phyloP scores from a whole-genome alignment of 2,888 invertebrate genomes.

The Pherbina coryleti region DNA sequence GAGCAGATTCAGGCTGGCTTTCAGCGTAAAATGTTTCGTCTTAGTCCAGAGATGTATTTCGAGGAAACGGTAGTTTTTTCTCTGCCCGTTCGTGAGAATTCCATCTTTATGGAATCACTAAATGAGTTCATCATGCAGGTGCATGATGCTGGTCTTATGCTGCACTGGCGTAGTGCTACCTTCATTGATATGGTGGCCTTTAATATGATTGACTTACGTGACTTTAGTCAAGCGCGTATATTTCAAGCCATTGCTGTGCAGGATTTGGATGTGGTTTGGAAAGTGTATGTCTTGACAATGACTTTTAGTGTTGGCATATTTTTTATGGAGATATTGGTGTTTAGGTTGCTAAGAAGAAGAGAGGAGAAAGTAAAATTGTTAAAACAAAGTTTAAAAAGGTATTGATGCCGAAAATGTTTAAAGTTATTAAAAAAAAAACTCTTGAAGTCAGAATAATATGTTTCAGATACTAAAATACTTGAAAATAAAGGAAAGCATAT shows the following conservation, averaged over 20 bases:
- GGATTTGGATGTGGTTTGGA: constrained; percentile 45
- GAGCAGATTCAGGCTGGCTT: constrained; percentile 40
- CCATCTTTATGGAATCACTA: constrained; percentile 40
- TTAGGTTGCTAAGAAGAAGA: neutral
- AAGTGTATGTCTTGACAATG: constrained; percentile 19
- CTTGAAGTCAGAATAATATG: no score
- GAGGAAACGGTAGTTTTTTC: constrained; percentile 18
- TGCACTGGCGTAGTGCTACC: constrained; percentile 41
- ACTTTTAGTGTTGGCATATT: constrained; percentile 14
- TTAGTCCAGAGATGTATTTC: constrained; percentile 36
- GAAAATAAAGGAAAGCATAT: no score
- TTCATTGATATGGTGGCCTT: constrained; percentile 42
- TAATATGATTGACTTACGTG: constrained; percentile 35
- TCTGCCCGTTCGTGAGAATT: constrained; percentile 40
- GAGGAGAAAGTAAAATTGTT: neutral
- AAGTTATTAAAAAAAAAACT: no score
- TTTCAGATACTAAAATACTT: no score
- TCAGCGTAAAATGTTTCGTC: constrained; percentile 41
- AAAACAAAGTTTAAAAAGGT: neutral
- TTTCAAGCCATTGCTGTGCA: constrained; percentile 4
- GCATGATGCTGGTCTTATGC: constrained; percentile 40
- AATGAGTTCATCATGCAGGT: constrained; percentile 44
- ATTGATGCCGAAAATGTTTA: no score
- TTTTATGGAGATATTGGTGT: constrained; percentile 12
- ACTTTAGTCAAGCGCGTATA: constrained; percentile 35